Evolutionary conservation across 1,140 invertebrate species (phyloP), one percentile per base, ranked within the genome.

Genomic region (Kradibia gibbosae): DNA sequence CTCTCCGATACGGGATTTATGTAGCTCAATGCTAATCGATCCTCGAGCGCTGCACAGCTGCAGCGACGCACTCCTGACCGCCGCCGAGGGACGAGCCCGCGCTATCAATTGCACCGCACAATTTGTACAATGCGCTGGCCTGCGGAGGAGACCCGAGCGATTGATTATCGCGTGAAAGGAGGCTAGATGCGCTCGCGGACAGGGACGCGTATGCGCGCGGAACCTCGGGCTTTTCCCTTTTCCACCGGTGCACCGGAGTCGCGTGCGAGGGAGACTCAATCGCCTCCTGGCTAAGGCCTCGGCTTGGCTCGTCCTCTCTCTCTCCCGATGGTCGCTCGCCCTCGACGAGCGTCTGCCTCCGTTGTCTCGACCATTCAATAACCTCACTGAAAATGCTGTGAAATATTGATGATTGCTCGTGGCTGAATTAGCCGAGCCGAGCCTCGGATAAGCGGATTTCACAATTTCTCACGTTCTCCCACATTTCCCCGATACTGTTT

Each of bases 11-110:
- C n/a, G 62, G 36, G 25, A 67, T 39, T 67, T 20, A 67, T 67
- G 17, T 39, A 67, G 62, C 34, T 67, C 62, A 36, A 67, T 67
- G 62, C 34, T 34, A 67, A 67, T 67, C 62, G 62, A 67, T 22
- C 10, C 34, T 17, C 45, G 45, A 17, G 45, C 45, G 17, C 45
- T 7, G 45, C 8, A 48, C 8, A 48, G 45, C 8, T 7, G 45
- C 45, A 48, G 45, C 45, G 45, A 17, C 8, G n/a, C 8, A 17
- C 45, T 10, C 45, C 8, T 48, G 17, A 17, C 45, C 45, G 5
- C 28, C 62, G n/a, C 39, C 62, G 62, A n/a, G 34, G 20, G 22
- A 39, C 17, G 55, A 67, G 17, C 20, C 15, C 34, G 34, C 15
- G 17, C 62, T 39, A 67, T 67, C 36, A 1, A 39, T 67, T 67